phyloP scores from a whole-genome alignment of 2,888 invertebrate species.

The Ectemnius cavifrons region DNA sequence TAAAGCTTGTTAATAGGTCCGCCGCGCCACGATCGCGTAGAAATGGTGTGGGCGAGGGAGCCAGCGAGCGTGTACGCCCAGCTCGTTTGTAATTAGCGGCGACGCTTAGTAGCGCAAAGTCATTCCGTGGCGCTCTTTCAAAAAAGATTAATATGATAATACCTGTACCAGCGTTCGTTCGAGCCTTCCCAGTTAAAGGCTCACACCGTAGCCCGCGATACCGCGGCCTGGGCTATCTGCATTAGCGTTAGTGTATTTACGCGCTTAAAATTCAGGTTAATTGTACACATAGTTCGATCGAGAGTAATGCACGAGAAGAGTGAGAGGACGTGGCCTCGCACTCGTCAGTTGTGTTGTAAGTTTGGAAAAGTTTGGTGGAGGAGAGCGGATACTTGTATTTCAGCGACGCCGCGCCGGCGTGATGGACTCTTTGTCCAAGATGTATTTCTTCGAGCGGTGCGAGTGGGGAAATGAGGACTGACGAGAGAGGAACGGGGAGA shows the following conservation, averaged over 20 bases:
- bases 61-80: slow-evolving; percentile 16
- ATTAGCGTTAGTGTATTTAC: background rate
- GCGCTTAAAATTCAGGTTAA: background rate
- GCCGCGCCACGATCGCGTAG: slow-evolving; percentile 14
- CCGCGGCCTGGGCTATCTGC: too few species aligned
- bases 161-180: background rate
- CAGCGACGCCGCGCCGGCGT: too few species aligned
- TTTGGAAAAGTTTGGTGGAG: too few species aligned
- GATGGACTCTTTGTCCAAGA: too few species aligned
- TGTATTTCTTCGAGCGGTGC: too few species aligned
- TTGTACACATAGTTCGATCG: background rate
- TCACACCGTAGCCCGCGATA: too few species aligned
- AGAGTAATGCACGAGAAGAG: background rate
- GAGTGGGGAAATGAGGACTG: background rate
- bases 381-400: too few species aligned
- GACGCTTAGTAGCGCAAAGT: slow-evolving; percentile 10
- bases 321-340: too few species aligned
- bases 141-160: slow-evolving; percentile 12
- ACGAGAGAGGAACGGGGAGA: slow-evolving; percentile 12
- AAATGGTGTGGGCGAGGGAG: slow-evolving; percentile 23
- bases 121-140: background rate
- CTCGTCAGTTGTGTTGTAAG: too few species aligned
- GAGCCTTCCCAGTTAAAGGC: too few species aligned
- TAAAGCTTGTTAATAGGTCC: slow-evolving; percentile 36
- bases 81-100: slow-evolving; percentile 44